Evolutionary conservation across 2,797 vertebrate genomes (phyloP).

Genomic region (Loris lydekkerianus): DNA sequence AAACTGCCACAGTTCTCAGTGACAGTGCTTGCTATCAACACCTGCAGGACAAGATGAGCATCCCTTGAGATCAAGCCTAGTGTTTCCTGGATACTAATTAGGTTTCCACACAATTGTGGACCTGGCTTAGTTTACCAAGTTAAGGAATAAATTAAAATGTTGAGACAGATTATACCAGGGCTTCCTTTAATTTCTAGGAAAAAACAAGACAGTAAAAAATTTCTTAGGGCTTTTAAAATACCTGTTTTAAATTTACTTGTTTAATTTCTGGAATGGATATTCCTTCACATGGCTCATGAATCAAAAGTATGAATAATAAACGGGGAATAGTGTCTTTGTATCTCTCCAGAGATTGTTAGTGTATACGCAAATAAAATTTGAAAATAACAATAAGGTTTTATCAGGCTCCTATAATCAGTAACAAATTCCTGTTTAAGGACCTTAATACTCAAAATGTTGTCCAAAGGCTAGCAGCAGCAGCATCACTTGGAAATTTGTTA

Average conservation of each 20-base stretch:
- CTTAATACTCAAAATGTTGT: neutral
- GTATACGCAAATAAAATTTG: constrained; percentile 23
- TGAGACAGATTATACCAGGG: neutral
- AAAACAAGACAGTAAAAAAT: constrained; percentile 49
- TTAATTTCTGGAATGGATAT: constrained; percentile 42
- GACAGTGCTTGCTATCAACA: constrained; percentile 34
- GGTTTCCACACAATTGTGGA: neutral
- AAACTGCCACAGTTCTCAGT: constrained; percentile 52
- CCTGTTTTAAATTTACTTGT: constrained; percentile 29
- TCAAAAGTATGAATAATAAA: constrained; percentile 5
- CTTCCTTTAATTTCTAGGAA: constrained; percentile 51
- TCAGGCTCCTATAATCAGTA: neutral
- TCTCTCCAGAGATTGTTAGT: constrained; percentile 36
- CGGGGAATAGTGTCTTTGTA: neutral
- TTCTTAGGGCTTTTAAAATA: neutral
- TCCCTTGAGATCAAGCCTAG: constrained; percentile 27
- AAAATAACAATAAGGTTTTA: neutral
- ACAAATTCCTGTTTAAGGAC: constrained; percentile 25
- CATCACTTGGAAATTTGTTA: neutral
- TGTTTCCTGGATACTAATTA: constrained; percentile 74
- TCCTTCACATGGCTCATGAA: neutral
- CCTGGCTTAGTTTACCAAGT: constrained; percentile 32
- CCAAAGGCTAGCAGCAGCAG: neutral
- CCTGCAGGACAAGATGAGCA: constrained; percentile 56
- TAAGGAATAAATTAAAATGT: constrained; percentile 71